Evolutionary conservation across 2,113 vertebrate species (phyloP).

Genomic region (Phocoena sinus): DNA sequence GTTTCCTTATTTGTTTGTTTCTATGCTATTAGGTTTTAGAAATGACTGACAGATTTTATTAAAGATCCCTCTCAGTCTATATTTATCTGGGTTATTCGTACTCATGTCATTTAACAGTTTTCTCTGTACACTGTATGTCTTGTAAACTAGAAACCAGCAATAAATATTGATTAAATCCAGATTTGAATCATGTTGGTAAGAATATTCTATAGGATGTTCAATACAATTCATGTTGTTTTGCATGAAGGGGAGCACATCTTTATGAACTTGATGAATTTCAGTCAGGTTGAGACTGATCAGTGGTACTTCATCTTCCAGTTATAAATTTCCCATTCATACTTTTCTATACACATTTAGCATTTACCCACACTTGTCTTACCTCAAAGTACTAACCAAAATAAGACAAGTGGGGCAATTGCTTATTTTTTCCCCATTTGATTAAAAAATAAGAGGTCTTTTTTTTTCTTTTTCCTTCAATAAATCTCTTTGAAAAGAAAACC

Average conservation of each 20-base stretch:
- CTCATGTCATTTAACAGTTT: neutral
- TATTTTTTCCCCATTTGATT: neutral
- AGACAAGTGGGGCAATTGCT: neutral
- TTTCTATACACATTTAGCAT: neutral
- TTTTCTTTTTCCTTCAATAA: neutral
- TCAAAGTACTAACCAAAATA: neutral
- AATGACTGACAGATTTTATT: neutral
- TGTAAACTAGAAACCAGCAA: neutral
- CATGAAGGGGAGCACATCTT: neutral
- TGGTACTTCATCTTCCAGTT: neutral
- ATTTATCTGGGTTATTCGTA: neutral
- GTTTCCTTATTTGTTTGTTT: neutral
- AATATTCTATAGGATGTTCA: neutral
- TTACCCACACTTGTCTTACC: neutral
- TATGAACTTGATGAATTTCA: neutral
- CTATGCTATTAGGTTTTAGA: neutral
- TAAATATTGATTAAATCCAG: neutral
- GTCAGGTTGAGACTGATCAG: neutral
- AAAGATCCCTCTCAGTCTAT: neutral
- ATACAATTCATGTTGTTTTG: neutral
- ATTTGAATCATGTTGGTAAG: neutral
- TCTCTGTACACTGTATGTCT: neutral
- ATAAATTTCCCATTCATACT: neutral
- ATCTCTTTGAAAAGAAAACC: neutral
- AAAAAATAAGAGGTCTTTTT: too few species aligned